These are phyloP conservation scores for Hyalella azteca DNA, from an alignment of 2,888 invertebrate species.

Conservation along the genomic window DNA sequence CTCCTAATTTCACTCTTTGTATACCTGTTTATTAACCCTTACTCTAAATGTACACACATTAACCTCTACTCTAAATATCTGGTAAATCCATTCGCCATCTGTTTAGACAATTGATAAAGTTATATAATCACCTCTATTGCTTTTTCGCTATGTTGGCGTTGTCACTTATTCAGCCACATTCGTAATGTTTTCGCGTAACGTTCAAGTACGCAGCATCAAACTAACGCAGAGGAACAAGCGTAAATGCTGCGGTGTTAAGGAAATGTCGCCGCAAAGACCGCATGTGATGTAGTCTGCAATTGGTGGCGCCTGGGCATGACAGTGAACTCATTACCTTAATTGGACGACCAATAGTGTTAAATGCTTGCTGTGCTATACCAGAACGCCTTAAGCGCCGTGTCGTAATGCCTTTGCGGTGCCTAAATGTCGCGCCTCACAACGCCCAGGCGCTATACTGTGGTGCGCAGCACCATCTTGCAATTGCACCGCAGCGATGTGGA, in stretches of 20 bases:
- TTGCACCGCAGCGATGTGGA: background rate
- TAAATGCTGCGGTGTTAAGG: background rate
- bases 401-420: background rate
- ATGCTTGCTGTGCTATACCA: background rate
- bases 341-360: background rate
- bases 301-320: background rate
- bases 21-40: no score
- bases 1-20: no score
- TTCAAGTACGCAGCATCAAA: no score
- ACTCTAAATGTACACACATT: no score
- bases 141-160: no score
- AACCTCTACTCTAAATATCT: no score
- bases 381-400: background rate
- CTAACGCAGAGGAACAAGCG: background rate
- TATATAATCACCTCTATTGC: no score
- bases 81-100: no score
- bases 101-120: no score
- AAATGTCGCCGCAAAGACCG: background rate
- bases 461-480: background rate
- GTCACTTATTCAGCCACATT: no score
- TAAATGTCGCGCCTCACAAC: background rate
- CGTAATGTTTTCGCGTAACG: no score
- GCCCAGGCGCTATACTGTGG: background rate
- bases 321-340: conserved; percentile 24
- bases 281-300: background rate